Conservation (phyloP, 1,140 invertebrate genomes). For the Platyura marginata region DNA sequence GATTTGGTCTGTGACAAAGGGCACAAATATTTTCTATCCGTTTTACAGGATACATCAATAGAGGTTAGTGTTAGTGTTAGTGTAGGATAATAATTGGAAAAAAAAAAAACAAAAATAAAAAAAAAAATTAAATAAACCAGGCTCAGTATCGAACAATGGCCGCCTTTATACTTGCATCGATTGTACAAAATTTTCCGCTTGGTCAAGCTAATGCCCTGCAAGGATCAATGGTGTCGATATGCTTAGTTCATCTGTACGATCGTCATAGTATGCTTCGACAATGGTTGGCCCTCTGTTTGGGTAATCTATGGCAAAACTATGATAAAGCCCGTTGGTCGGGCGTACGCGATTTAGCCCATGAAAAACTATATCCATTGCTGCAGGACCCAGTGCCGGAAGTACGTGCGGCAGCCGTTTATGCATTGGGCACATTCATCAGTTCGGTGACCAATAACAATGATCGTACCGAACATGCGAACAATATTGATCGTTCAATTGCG, state of each 20-base stretch:
- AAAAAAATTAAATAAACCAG: too few species aligned
- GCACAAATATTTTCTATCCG: conserved; percentile 85
- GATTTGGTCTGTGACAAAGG: conserved; percentile 79
- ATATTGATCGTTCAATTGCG: conserved; percentile 79
- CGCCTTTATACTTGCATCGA: conserved; percentile 79
- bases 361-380: conserved; percentile 71
- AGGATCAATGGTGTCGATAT: conserved; percentile 73
- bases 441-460: conserved; percentile 38
- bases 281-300: conserved; percentile 83
- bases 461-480: conserved; percentile 80
- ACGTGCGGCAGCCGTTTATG: conserved; percentile 75
- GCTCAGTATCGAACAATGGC: conserved; percentile 74
- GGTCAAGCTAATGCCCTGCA: conserved; percentile 78
- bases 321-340: conserved; percentile 90
- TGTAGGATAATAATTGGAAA: not conserved
- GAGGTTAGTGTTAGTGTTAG: conserved; percentile 35
- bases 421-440: conserved; percentile 83
- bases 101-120: too few species aligned
- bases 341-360: conserved; percentile 86
- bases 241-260: conserved; percentile 57
- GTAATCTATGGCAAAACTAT: conserved; percentile 77
- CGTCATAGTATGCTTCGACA: conserved; percentile 51
- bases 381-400: conserved; percentile 74
- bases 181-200: conserved; percentile 72
- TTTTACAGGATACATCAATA: conserved; percentile 70